Conservation (phyloP, 2,888 invertebrate genomes). For the Gisinianus flammeolus region DNA sequence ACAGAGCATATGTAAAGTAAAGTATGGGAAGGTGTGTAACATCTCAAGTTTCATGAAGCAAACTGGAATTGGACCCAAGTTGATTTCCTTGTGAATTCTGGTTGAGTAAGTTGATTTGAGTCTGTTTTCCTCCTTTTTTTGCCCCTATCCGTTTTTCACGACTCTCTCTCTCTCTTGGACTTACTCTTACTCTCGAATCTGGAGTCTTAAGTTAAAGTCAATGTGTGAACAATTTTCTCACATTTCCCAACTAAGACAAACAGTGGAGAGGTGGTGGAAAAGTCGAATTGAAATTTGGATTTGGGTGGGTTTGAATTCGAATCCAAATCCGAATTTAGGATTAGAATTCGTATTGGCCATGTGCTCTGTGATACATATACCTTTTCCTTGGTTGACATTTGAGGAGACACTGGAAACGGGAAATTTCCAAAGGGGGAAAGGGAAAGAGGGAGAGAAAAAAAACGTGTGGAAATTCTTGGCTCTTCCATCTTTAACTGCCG, state of each 20-base stretch:
- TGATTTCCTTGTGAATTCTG: constrained; percentile 41
- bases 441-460: background rate
- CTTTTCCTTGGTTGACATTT: too few species aligned
- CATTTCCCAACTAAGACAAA: constrained; percentile 4
- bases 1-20: background rate
- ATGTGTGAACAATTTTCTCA: too few species aligned
- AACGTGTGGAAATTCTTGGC: constrained; percentile 4
- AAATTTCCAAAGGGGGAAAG: background rate
- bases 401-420: background rate
- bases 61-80: constrained; percentile 40
- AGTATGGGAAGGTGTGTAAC: constrained; percentile 39
- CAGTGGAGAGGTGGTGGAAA: background rate
- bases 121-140: background rate
- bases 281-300: constrained; percentile 12
- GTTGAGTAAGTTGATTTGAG: constrained; percentile 37
- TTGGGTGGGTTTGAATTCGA: constrained; percentile 1
- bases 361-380: too few species aligned
- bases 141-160: background rate
- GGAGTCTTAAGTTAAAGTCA: background rate
- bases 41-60: constrained; percentile 37
- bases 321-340: constrained; percentile 13
- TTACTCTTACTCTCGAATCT: background rate
- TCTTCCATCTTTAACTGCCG: background rate
- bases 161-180: background rate
- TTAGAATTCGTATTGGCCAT: too few species aligned